phyloP scores from a whole-genome alignment of 2,888 invertebrate genomes.

The Zelleria hepariella region DNA sequence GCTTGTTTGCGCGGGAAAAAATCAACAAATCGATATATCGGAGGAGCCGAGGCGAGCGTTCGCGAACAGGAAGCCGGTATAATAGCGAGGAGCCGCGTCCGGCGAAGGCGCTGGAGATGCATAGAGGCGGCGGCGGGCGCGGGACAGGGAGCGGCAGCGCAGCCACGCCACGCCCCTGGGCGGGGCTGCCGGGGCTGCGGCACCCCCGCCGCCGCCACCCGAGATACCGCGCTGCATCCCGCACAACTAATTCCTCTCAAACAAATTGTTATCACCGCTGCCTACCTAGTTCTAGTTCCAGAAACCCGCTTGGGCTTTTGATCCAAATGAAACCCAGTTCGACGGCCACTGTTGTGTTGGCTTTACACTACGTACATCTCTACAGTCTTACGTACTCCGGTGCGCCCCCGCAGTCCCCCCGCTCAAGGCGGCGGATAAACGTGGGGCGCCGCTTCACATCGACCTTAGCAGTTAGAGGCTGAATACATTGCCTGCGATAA shows the following conservation, averaged over 20 bases:
- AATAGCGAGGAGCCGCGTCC: conserved; percentile 57
- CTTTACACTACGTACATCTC: no score
- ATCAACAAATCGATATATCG: conserved; percentile 68
- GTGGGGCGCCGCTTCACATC: neutral
- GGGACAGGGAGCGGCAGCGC: conserved; percentile 22
- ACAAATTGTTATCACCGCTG: no score
- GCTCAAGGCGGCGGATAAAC: neutral
- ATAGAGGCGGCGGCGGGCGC: conserved; percentile 20
- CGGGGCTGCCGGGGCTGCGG: conserved; percentile 23
- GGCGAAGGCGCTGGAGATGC: conserved; percentile 25
- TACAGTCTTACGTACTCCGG: no score
- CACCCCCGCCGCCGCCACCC: conserved; percentile 29
- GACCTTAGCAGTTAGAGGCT: neutral
- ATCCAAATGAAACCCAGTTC: no score
- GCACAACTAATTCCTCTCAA: no score
- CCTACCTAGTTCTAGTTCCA: neutral
- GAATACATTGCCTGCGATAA: no score
- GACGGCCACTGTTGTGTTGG: no score
- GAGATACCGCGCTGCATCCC: conserved; percentile 13
- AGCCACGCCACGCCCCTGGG: conserved; percentile 31
- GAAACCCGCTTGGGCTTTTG: neutral
- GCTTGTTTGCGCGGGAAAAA: conserved; percentile 52
- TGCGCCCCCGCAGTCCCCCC: no score
- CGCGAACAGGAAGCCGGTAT: conserved; percentile 68
- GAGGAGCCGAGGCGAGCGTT: conserved; percentile 56